Conservation (phyloP, 1,140 invertebrate genomes). For the Drosophila busckii region DNA sequence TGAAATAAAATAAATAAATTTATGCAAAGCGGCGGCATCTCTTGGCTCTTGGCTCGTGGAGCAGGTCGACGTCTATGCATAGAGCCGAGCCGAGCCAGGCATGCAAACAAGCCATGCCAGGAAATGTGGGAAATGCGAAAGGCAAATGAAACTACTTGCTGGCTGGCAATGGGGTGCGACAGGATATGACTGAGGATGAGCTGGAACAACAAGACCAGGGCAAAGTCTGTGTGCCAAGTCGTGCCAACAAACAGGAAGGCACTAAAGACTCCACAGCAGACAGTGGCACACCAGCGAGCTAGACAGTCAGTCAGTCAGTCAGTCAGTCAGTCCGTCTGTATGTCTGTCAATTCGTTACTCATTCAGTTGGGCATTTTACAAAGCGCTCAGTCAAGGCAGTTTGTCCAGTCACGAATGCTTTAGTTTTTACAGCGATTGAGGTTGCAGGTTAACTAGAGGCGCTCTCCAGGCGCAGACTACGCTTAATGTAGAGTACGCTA, state of each 20-base stretch:
- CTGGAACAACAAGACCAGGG: background rate
- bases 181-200: slow-evolving; percentile 9
- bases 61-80: slow-evolving; percentile 53
- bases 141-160: slow-evolving; percentile 66
- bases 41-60: slow-evolving; percentile 29
- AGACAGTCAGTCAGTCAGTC: slow-evolving; percentile 1
- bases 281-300: slow-evolving; percentile 27
- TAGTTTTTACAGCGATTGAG: slow-evolving; percentile 48
- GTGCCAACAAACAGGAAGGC: slow-evolving; percentile 42
- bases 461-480: slow-evolving; percentile 55
- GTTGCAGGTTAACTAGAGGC: slow-evolving; percentile 54
- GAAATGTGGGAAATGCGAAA: slow-evolving; percentile 76
- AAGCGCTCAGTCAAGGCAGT: slow-evolving; percentile 46
- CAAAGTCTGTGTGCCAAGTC: slow-evolving; percentile 36
- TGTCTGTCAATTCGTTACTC: background rate
- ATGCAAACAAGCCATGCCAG: slow-evolving; percentile 54
- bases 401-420: slow-evolving; percentile 71
- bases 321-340: background rate
- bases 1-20: slow-evolving; percentile 77
- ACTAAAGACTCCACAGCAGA: slow-evolving; percentile 33
- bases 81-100: too few relatives aligned
- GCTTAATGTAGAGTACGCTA: slow-evolving; percentile 34
- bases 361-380: too few relatives aligned
- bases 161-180: background rate
- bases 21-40: slow-evolving; percentile 69